phyloP scores from a whole-genome alignment of 2,113 vertebrate genomes.

The Megaptera novaeangliae region DNA sequence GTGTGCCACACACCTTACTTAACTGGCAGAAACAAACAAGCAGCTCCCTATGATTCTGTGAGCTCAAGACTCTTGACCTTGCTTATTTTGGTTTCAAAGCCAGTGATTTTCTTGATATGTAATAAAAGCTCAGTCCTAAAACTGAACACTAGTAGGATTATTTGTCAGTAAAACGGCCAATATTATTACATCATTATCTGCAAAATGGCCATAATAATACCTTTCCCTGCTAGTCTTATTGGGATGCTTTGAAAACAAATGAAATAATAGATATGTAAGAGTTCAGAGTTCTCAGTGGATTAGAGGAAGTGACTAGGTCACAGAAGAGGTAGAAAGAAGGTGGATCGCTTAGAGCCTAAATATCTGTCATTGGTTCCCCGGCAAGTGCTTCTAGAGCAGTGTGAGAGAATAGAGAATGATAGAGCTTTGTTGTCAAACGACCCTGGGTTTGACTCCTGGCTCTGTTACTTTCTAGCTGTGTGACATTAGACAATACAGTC shows the following conservation, averaged over 20 bases:
- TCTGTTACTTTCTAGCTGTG: neutral
- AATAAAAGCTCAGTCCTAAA: neutral
- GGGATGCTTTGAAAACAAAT: neutral
- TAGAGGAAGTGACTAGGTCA: neutral
- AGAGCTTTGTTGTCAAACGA: neutral
- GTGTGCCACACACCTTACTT: conserved; percentile 8
- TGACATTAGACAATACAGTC: neutral
- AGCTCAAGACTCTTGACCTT: neutral
- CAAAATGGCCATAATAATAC: neutral
- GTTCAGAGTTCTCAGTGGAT: neutral
- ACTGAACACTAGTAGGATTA: neutral
- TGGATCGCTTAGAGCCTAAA: neutral
- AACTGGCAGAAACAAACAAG: neutral
- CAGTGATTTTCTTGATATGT: neutral
- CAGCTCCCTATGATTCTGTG: neutral
- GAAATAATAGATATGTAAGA: neutral
- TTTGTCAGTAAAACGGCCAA: conserved; percentile 18
- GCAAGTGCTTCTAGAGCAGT: neutral
- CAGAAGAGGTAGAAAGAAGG: neutral
- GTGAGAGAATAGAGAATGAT: neutral
- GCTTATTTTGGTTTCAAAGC: neutral
- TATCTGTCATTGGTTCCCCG: neutral
- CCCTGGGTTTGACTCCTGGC: neutral
- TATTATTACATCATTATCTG: conserved; percentile 6
- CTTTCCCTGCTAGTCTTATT: neutral